Percentiles rank a stretch among this genome's conserved stretches.
Evolutionary conservation across 64 coral and sea anemone species (phyloP).

Genomic region (Anthopleura sola): DNA sequence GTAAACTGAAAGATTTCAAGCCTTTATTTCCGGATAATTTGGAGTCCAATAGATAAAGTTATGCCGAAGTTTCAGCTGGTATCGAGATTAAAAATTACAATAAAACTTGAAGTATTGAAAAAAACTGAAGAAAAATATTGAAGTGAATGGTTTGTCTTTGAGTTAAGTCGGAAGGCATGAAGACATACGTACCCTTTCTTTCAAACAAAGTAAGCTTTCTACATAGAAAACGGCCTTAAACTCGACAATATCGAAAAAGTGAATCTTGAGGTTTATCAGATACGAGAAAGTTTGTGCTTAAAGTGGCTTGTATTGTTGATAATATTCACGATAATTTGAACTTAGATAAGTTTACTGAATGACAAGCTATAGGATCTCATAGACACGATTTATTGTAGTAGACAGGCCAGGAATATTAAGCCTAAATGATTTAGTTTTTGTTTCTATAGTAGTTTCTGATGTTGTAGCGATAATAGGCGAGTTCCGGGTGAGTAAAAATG

Average conservation of each 20-base stretch:
- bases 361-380: neutral
- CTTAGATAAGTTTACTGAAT: neutral
- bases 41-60: neutral
- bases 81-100: too few relatives aligned
- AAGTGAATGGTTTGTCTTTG: neutral
- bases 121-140: neutral
- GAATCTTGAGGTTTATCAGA: neutral
- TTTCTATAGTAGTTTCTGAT: neutral
- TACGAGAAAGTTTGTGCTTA: neutral
- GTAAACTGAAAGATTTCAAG: neutral
- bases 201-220: neutral
- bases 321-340: neutral
- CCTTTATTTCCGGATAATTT: constrained; percentile 4
- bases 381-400: neutral
- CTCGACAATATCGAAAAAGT: neutral
- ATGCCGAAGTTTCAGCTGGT: neutral
- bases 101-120: too few relatives aligned
- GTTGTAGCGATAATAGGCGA: neutral
- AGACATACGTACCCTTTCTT: neutral
- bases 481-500: constrained; percentile 1
- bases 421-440: neutral
- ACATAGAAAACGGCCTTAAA: neutral
- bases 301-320: neutral
- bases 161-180: neutral
- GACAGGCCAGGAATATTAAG: neutral